Evolutionary conservation across 2,113 vertebrate species (phyloP).

Genomic region (Nannospalax galili): DNA sequence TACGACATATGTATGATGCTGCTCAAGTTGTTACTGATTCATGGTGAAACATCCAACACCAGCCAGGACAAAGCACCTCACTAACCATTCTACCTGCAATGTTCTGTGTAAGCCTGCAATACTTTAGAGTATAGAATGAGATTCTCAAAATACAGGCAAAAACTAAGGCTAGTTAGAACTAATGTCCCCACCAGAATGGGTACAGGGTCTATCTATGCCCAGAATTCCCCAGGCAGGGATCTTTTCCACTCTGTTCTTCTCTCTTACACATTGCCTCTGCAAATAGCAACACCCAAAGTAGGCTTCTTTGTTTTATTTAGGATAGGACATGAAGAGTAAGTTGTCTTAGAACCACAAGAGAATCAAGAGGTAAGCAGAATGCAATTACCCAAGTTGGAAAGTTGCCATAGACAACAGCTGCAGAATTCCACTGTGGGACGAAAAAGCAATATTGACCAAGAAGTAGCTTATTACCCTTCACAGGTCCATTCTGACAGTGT

Average conservation of each 20-base stretch:
- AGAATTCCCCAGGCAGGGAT: too few species aligned
- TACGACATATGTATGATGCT: constrained; percentile 57
- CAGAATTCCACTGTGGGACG: constrained; percentile 69
- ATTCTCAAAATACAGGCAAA: not conserved
- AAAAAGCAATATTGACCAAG: constrained; percentile 49
- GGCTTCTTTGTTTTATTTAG: constrained; percentile 61
- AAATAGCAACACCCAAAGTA: not conserved
- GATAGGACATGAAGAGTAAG: constrained; percentile 69
- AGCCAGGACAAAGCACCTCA: constrained; percentile 69
- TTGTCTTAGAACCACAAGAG: constrained; percentile 72
- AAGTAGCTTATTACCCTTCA: constrained; percentile 36
- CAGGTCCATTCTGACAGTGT: constrained; percentile 31
- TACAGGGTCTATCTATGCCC: not conserved
- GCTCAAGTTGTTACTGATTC: constrained; percentile 64
- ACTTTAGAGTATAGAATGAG: not conserved
- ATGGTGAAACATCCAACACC: constrained; percentile 47
- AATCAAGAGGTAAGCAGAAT: constrained; percentile 83
- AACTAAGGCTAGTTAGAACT: not conserved
- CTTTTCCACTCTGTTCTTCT: not conserved
- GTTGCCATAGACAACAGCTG: constrained; percentile 79
- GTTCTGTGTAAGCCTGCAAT: not conserved
- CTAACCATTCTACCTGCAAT: not conserved
- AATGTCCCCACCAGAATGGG: fast-evolving
- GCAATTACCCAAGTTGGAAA: constrained; percentile 82
- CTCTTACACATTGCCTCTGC: not conserved